phyloP scores from a whole-genome alignment of 2,888 invertebrate genomes.

The Margaritifera margaritifera region DNA sequence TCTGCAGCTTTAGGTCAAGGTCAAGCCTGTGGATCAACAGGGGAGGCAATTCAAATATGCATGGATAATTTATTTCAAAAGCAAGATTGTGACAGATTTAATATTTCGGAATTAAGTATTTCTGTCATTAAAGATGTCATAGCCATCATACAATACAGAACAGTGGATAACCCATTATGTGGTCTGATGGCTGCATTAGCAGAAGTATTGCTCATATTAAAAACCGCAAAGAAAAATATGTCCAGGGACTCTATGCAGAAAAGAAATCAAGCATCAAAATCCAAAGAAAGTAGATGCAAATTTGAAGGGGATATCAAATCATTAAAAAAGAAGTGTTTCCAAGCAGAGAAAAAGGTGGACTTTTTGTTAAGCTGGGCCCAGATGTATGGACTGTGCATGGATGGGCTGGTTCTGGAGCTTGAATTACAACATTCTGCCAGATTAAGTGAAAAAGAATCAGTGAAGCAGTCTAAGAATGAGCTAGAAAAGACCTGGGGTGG shows the following conservation, averaged over 20 bases:
- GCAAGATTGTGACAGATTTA: background rate
- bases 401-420: slow-evolving; percentile 44
- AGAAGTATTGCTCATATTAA: slow-evolving; percentile 38
- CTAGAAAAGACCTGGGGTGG: slow-evolving; percentile 44
- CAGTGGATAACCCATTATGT: slow-evolving; percentile 28
- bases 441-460: slow-evolving; percentile 22
- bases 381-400: slow-evolving; percentile 55
- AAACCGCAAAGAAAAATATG: slow-evolving; percentile 31
- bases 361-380: slow-evolving; percentile 62
- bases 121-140: slow-evolving; percentile 47
- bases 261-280: slow-evolving; percentile 4
- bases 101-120: slow-evolving; percentile 35
- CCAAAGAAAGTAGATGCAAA: background rate
- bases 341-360: slow-evolving; percentile 52
- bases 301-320: slow-evolving; percentile 4
- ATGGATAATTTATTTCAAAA: slow-evolving; percentile 25
- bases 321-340: slow-evolving; percentile 42
- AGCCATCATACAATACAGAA: slow-evolving; percentile 38
- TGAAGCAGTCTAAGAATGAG: slow-evolving; percentile 29
- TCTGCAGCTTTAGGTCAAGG: slow-evolving; percentile 38
- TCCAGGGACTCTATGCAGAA: slow-evolving; percentile 19
- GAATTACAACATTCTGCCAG: slow-evolving; percentile 48
- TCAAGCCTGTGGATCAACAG: slow-evolving; percentile 30
- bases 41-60: slow-evolving; percentile 48
- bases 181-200: slow-evolving; percentile 48